Evolutionary conservation across 2,888 invertebrate species (phyloP), one percentile per base, ranked within the genome.

Genomic region (Xestia sexstrigata): DNA sequence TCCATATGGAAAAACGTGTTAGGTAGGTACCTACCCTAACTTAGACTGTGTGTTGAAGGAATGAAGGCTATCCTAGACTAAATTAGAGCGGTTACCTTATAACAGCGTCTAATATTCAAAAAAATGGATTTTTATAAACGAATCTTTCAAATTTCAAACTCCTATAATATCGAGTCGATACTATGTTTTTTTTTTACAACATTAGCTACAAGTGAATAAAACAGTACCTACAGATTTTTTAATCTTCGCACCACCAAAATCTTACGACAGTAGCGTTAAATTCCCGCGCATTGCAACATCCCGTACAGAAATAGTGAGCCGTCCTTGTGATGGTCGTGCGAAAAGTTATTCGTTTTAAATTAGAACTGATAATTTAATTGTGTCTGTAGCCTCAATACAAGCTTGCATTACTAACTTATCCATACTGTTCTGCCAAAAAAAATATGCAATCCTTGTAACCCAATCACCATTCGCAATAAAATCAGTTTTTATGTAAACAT

Each of bases 261-360:
- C 52, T 62, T 67, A 65, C 39, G 42, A 79, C 83, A 81, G 81
- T 83, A 80, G 83, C 82, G 70, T 84, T 71, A 87, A 90, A 90
- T 92, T 91, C 92, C 90, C 91, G 91, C 92, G 89, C 88, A 90
- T 93, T 94, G 87, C 93, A 90, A 92, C 91, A 95, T 87, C 82
- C 73, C 90, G 91, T 91, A 92, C 92, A 91, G 92, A 94, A 95
- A 95, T 95, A 95, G 93, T 90, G 73, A 82, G 78, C 72, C 89
- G 94, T 91, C 94, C 94, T 94, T 94, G 94, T 71, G 72, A 70
- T 76, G 73, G 75, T 75, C 74, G 81, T 85, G 86, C 86, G 82
- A 90, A 49, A 68, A 78, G 55, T 42, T 47, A 74, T 72, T 71
- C n/a, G n/a, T 68, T 84, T 78, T 67, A 72, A 55, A 52, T 35